phyloP scores from a whole-genome alignment of 2,797 vertebrate genomes.

The Trachurus trachurus region DNA sequence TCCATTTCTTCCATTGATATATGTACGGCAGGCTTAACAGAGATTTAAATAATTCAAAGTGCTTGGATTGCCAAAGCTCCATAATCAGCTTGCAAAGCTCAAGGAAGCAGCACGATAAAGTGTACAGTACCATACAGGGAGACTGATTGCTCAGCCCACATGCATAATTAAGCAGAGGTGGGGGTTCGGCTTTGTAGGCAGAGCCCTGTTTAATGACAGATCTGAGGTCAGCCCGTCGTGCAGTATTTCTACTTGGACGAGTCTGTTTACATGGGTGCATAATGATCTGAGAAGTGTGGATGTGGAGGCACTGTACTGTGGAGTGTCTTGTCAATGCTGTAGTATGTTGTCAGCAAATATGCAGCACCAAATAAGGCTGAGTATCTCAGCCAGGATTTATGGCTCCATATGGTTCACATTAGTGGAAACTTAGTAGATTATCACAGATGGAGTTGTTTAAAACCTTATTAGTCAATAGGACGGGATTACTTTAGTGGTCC shows the following conservation, averaged over 20 bases:
- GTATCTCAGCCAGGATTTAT: constrained; percentile 60
- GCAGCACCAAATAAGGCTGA: constrained; percentile 42
- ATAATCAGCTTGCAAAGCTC: constrained; percentile 87
- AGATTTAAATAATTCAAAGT: constrained; percentile 94
- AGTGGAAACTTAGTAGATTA: constrained; percentile 64
- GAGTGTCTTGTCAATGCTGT: constrained; percentile 24
- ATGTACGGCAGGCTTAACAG: constrained; percentile 87
- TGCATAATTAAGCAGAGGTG: constrained; percentile 85
- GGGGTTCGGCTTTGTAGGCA: constrained; percentile 62
- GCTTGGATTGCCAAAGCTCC: constrained; percentile 87
- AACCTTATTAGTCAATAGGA: constrained; percentile 70
- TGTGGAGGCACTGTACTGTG: constrained; percentile 9
- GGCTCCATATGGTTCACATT: constrained; percentile 71
- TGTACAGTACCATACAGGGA: constrained; percentile 67
- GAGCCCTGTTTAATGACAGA: constrained; percentile 80
- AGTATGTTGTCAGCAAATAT: constrained; percentile 53
- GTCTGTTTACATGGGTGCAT: constrained; percentile 52
- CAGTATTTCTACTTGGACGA: constrained; percentile 41
- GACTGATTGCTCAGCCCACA: constrained; percentile 81
- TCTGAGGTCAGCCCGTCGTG: constrained; percentile 65
- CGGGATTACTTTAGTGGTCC: constrained; percentile 45
- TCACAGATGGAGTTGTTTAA: constrained; percentile 75
- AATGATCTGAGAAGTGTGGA: constrained; percentile 53
- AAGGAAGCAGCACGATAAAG: constrained; percentile 81
- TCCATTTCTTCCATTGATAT: constrained; percentile 88